Evolutionary conservation across 2,113 vertebrate species (phyloP), one percentile per base, ranked within the genome.

Genomic region (Rhombomys opimus): DNA sequence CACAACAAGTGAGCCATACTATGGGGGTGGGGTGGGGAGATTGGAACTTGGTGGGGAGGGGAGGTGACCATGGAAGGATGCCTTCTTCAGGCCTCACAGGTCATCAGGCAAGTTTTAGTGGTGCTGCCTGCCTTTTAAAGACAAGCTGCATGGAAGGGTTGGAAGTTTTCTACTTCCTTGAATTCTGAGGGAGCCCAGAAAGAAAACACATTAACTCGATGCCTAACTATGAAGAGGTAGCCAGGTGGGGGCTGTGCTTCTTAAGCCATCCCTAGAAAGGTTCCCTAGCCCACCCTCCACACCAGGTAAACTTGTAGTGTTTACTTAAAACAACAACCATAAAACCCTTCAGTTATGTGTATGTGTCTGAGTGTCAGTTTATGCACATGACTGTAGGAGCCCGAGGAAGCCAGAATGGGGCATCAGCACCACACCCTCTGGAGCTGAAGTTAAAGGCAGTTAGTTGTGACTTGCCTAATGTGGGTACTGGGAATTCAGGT

Each of bases 171-270:
- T 12, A 63, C 6, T 89, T 23, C 20, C 32, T 59, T 80, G 38
- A 87, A 25, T 94, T 89, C 78, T 87, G 41, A 91, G 93, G 65
- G 52, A 91, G 65, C 50, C 81, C 54, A 90, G 65, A 52, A 90
- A 85, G 72, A 94, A 94, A 94, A 50, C 70, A 81, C 11, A 73
- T 46, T 70, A 72, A 75, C 11, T 18, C 63, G 65, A 72, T 73
- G 63, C 25, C 77, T 90, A 54, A 57, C 0, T 35, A 25, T 72
- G 59, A n/a, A 23, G 27, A 68, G 84, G 63, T n/a, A 92, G 78
- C 73, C 73, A 88, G n/a, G 15, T 20, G 67, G 52, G 76, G 87
- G 22, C 57, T 57, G 25, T 84, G 50, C 12, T 57, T 80, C 32
- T 76, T 78, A 94, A 15, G 12, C 46, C 8, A 25, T 54, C 23